phyloP scores from a whole-genome alignment of 2,888 invertebrate genomes.

The Corythucha ciliata region DNA sequence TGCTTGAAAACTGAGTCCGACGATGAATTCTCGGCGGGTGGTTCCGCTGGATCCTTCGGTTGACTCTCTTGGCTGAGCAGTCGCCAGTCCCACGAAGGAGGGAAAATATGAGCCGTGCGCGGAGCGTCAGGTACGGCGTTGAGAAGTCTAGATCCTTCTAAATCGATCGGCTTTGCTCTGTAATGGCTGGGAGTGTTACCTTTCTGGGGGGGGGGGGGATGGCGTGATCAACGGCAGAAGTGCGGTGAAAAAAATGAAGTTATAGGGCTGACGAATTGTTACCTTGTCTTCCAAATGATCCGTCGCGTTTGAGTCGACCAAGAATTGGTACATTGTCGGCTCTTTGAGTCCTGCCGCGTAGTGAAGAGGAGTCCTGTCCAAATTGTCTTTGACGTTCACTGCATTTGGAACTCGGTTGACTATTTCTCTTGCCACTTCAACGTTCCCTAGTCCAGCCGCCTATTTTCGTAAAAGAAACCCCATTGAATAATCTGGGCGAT shows the following conservation, averaged over 20 bases:
- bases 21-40: no score
- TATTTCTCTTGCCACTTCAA: slow-evolving; percentile 64
- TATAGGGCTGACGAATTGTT: slow-evolving; percentile 39
- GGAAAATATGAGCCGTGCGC: slow-evolving; percentile 60
- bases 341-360: slow-evolving; percentile 76
- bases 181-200: slow-evolving; percentile 74
- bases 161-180: slow-evolving; percentile 61
- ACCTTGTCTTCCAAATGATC: slow-evolving; percentile 77
- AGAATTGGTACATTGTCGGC: slow-evolving; percentile 65
- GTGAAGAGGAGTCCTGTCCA: slow-evolving; percentile 79
- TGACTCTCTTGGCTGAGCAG: slow-evolving; percentile 18
- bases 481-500: neutral
- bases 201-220: slow-evolving; percentile 61
- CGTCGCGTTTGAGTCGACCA: slow-evolving; percentile 74
- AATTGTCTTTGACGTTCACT: slow-evolving; percentile 61
- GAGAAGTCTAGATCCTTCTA: slow-evolving; percentile 58
- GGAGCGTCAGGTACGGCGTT: slow-evolving; percentile 71
- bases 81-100: slow-evolving; percentile 62
- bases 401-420: slow-evolving; percentile 59
- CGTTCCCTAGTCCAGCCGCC: slow-evolving; percentile 74
- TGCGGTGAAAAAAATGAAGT: slow-evolving; percentile 5
- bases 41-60: no score
- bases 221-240: neutral
- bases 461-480: slow-evolving; percentile 38
- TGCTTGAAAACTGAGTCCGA: no score